Base-by-base conservation (phyloP, 1,140 invertebrate genomes). In the Nasonia vitripennis region DNA sequence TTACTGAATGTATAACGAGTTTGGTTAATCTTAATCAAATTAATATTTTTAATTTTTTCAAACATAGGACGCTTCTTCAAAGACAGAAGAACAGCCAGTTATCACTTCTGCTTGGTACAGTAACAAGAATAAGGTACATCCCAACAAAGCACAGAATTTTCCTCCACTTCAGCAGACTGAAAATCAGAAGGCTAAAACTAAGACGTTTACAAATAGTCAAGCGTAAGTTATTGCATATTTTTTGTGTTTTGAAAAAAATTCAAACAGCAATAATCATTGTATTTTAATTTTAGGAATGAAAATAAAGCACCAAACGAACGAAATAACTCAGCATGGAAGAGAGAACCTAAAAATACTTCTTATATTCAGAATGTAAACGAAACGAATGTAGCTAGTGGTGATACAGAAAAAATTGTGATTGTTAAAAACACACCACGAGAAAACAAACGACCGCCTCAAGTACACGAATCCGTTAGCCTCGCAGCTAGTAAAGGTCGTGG, bases 101-200 rank as follows among this genome's bases (percentile, higher is more conserved):
- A 93, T 93, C 48, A 91, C 93, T 2, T 93, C 92, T 7, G 93
- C 93, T 78, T 93, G 93, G 93, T 93, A 93, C 67, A 93, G 90
- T 81, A 93, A 92, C 87, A 93, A 93, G 83, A 93, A 91, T 68
- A 93, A 93, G 87, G 31, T 77, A 17, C 77, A 85, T 27, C 89
- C 87, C 20, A 89, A 80, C 23, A 93, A 93, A 88, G 84, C 88
- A 12, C 91, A 91, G 87, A 92, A 92, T 55, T 93, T 92, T 81
- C 92, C 92, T 51, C 90, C 91, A 10, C 82, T 93, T 12, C 92
- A 92, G 82, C 91, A 91, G 41, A 88, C 88, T 51, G 91, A 93
- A 81, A 88, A 86, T 81, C 88, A 89, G 51, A 92, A 91, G 84
- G 75, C 87, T 14, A 92, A 91, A 87, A 41, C 87, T 77, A 71